Base-by-base conservation (phyloP, 2,113 vertebrate genomes). In the Prionailurus bengalensis region DNA sequence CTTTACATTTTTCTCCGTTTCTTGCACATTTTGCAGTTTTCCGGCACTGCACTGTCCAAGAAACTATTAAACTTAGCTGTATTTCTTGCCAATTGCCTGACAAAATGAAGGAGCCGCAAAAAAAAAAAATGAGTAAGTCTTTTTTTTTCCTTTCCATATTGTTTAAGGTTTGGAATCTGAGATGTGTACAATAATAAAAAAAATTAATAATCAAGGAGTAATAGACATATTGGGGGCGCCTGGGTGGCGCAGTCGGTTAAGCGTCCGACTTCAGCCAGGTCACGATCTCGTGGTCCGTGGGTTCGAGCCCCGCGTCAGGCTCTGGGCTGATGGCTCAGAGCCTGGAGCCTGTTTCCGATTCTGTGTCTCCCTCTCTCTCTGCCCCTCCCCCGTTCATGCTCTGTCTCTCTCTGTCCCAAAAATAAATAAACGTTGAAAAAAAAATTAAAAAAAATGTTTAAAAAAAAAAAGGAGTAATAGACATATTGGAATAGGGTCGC, bases 91-190 rank as follows among this genome's bases (percentile, higher is more conserved):
- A 85, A 25, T 88, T 63, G 15, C 66, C 66, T 73, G 83, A 92
- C 15, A 85, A 95, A 81, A 61, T 27, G 6, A 92, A 89, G 33
- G 42, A 63, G 27, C n/a, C 84, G n/a, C 4, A 66, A 45, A 45
- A 45, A 45, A 9, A 36, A 36, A 36, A 36, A 36, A 7, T 36
- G 48, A 82, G 4, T 36, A 94, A 76, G 53, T 55, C 23, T 93
- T 3, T 74, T 79, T 89, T 3, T 74, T 79, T 89, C 84, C 39
- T 66, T 81, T 89, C 79, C 33, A 33, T 13, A 17, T 79, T 39
- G 31, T 80, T 79, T 87, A 74, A n/a, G 31, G 21, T 33, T 84
- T 84, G 84, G 84, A 76, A 68, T 97, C 63, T 73, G 63, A 97
- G 19, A 65, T 27, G 2, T 61, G 39, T n/a, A 79, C 76, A 82